Base-by-base conservation (phyloP, 2,797 vertebrate genomes). In the Lepus oiostolus region DNA sequence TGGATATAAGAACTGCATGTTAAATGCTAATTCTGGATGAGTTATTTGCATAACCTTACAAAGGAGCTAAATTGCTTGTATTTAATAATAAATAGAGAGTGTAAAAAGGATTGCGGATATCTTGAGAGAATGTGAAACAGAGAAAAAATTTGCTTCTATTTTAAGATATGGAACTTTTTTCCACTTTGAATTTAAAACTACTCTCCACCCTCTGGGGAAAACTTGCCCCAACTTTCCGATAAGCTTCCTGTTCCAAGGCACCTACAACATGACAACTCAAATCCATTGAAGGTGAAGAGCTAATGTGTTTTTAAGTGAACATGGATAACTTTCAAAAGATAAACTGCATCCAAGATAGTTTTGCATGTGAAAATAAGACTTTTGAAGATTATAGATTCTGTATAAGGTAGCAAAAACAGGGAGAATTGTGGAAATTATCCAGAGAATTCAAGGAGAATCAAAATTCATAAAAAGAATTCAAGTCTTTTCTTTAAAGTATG, bases 61-160 rank as follows among this genome's bases (percentile, higher is more conserved):
- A 97, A 98, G 96, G 86, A 97, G 95, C 97, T 96, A 98, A 98
- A 98, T 97, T 97, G 90, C 91, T 98, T 98, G 96, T 97, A 82
- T 97, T 98, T 97, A 95, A 98, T 97, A 98, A 97, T 96, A 98
- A 85, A 63, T 91, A 97, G 79, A 96, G 94, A 97, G 96, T 96
- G 96, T 54, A 85, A 97, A 95, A 96, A 81, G 7, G 2, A 88
- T 97, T 97, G 96, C 2, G 8, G 75, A 72, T 97, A 97, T 96
- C 95, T 97, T 95, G 90, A 90, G 95, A 97, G 90, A 97, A 97
- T 80, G 30, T 96, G 92, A 95, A 89, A 85, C 82, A 52, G 95
- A 97, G 91, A 87, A 97, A 97, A 97, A 97, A 28, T 8, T 65
- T 93, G 94, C 85, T 98, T 92, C 96, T 97, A 97, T 97, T 97